These are phyloP conservation scores for Apodemia mormo DNA, from an alignment of 2,888 invertebrate genomes.

Conservation along the genomic window DNA sequence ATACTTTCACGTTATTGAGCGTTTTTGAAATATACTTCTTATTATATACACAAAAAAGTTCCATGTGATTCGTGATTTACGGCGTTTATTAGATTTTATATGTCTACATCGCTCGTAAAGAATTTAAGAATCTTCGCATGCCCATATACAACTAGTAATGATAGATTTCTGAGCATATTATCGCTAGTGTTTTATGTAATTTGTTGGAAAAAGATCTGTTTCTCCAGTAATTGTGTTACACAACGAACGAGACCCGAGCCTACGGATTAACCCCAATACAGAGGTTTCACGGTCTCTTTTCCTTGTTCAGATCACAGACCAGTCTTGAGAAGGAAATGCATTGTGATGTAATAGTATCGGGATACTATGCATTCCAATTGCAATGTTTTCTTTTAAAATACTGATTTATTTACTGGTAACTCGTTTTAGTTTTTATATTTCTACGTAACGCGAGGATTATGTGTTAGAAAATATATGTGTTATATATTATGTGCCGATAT, in stretches of 20 bases:
- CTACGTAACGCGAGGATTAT: too few relatives aligned
- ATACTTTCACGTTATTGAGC: too few relatives aligned
- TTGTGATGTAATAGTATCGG: constrained; percentile 54
- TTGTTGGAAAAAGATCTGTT: constrained; percentile 27
- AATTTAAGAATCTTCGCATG: background rate
- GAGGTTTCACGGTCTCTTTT: constrained; percentile 53
- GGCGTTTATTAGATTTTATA: background rate
- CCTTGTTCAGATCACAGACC: constrained; percentile 48
- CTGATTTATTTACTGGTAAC: background rate
- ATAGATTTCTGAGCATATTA: background rate
- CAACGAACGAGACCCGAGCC: constrained; percentile 34
- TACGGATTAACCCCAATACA: constrained; percentile 34
- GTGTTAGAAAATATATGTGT: too few relatives aligned
- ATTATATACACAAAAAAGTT: too few relatives aligned
- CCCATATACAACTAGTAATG: background rate
- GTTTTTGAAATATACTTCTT: too few relatives aligned
- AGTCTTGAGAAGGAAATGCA: constrained; percentile 45
- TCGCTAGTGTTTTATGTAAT: constrained; percentile 31
- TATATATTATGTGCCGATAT: too few relatives aligned
- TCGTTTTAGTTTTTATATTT: too few relatives aligned
- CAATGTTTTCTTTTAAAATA: constrained; percentile 18
- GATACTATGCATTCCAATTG: constrained; percentile 19
- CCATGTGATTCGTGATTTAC: too few relatives aligned
- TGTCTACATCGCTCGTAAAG: background rate
- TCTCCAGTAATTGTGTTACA: constrained; percentile 36